Evolutionary conservation across 2,888 invertebrate genomes (phyloP).

Genomic region (Hybos culiciformis): DNA sequence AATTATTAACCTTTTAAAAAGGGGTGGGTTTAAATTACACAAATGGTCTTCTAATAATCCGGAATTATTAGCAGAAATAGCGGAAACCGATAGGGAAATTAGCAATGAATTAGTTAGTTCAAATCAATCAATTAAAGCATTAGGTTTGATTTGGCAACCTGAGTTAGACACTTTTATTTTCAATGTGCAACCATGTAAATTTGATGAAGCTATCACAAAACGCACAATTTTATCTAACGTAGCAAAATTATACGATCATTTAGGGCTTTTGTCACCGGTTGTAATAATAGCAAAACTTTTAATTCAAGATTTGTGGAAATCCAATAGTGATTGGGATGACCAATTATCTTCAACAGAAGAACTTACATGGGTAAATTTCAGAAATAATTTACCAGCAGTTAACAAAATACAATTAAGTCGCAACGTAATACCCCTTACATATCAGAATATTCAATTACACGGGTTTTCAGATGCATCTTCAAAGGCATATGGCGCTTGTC

Average conservation of each 20-base stretch:
- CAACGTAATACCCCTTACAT: too few species aligned
- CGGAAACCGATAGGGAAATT: background rate
- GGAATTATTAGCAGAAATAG: background rate
- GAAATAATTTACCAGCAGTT: too few species aligned
- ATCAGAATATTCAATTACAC: too few species aligned
- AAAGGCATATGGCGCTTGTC: background rate
- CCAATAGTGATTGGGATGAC: constrained; percentile 11
- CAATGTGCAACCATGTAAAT: too few species aligned
- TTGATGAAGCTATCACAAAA: constrained; percentile 10
- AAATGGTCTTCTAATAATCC: background rate
- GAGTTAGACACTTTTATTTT: too few species aligned
- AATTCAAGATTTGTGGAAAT: constrained; percentile 11
- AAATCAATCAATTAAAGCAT: constrained; percentile 6
- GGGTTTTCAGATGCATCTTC: constrained; percentile 1
- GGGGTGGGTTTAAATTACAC: background rate
- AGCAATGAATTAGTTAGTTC: background rate
- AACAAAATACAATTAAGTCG: too few species aligned
- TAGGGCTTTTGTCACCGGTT: constrained; percentile 12
- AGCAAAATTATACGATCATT: constrained; percentile 11
- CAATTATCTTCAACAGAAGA: constrained; percentile 7
- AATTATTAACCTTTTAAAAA: background rate
- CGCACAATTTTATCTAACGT: constrained; percentile 8
- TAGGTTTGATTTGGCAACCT: constrained; percentile 10
- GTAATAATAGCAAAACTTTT: constrained; percentile 11
- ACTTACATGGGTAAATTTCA: constrained; percentile 9